Evolutionary conservation across 2,113 vertebrate species (phyloP).

Genomic region (Beaufortia kweichowensis): DNA sequence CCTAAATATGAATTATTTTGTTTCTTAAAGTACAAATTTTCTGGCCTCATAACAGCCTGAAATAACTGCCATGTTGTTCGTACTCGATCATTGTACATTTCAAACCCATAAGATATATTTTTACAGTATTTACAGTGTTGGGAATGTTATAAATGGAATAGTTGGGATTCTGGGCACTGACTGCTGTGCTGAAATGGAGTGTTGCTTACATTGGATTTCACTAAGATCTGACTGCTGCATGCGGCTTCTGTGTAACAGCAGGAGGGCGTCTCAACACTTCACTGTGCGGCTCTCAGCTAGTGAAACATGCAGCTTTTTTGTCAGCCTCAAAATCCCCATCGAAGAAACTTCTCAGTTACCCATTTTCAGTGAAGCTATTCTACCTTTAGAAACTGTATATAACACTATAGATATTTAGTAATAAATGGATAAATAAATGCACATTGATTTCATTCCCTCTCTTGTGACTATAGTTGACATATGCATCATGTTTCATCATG

Average conservation of each 20-base stretch:
- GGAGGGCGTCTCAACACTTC: constrained; percentile 16
- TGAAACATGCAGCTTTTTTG: constrained; percentile 20
- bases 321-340: neutral
- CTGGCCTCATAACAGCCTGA: constrained; percentile 3
- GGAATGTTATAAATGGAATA: neutral
- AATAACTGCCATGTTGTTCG: neutral
- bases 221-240: neutral
- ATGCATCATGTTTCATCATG: too few relatives aligned
- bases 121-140: neutral
- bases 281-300: constrained; percentile 7
- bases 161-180: neutral
- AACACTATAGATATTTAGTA: too few relatives aligned
- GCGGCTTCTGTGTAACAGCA: constrained; percentile 20
- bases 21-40: constrained; percentile 1
- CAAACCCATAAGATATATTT: neutral
- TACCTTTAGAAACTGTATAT: too few relatives aligned
- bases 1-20: constrained; percentile 1
- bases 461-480: too few relatives aligned
- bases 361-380: neutral
- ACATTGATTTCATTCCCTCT: too few relatives aligned
- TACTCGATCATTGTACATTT: neutral
- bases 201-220: constrained; percentile 13
- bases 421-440: too few relatives aligned
- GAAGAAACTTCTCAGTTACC: neutral
- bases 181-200: constrained; percentile 6